Base-by-base conservation (phyloP, 2,113 vertebrate species). In the Pyrgilauda ruficollis region DNA sequence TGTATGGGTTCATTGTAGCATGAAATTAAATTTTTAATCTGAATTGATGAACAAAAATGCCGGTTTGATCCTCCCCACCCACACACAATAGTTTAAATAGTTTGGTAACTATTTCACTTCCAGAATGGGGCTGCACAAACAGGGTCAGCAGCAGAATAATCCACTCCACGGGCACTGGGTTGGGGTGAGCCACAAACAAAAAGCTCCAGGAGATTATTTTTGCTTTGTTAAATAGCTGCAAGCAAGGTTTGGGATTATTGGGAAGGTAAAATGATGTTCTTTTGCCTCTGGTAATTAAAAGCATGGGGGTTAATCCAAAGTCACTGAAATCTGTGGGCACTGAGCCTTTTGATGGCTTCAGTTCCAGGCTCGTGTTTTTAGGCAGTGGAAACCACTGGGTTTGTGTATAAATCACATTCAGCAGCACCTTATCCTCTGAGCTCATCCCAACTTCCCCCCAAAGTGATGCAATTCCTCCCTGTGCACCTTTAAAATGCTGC, bases 21-120 rank as follows among this genome's bases (percentile, higher is more conserved):
- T 98, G 98, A 98, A 98, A 98, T 98, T 98, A 98, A 98, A 96
- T 97, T 98, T 98, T 98, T 97, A 98, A 98, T 98, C 97, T 97
- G 97, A 98, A 98, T 96, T 98, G 98, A 98, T 98, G 97, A 97
- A 97, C 97, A 97, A 97, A 98, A 98, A 95, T 90, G 91, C 94
- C 50, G 55, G 87, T 97, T 97, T 97, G 94, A 96, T 97, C 94
- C 95, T 93, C 27, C 84, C 7, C 59, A 14, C 84, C 64, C 69
- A 96, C 79, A 96, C 76, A 97, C 94, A 96, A 83, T 83, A 83
- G 84, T 96, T 96, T 96, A 91, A 95, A 87, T 93, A 96, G 73
- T 96, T 97, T 61, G 73, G 88, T 97, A 97, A 97, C 96, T 96
- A 66, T 94, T 98, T 98, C 94, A 22, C 74, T 95, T 95, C 97